Percentiles rank a stretch among this genome's conserved stretches.
phyloP scores from a whole-genome alignment of 1,140 invertebrate genomes.

The Tyrophagus putrescentiae region DNA sequence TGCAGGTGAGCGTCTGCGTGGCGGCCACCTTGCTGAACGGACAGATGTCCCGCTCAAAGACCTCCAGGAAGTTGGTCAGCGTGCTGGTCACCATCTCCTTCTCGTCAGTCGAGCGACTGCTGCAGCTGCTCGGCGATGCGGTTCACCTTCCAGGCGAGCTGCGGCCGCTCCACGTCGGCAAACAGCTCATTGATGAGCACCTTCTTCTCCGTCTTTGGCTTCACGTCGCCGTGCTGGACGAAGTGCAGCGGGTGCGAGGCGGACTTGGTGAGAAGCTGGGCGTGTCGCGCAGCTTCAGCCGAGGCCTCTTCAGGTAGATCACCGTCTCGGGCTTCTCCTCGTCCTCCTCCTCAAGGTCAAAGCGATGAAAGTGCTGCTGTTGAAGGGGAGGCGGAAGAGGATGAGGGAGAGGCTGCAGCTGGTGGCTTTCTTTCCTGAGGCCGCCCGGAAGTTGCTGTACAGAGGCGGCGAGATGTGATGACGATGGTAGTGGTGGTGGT shows the following conservation, averaged over 20 bases:
- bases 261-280: slow-evolving; percentile 16
- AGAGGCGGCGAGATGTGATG: neutral
- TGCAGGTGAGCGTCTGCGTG: neutral
- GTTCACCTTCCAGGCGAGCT: slow-evolving; percentile 89
- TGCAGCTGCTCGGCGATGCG: slow-evolving; percentile 82
- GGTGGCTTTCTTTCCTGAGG: neutral
- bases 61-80: slow-evolving; percentile 21
- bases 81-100: slow-evolving; percentile 14
- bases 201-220: slow-evolving; percentile 62
- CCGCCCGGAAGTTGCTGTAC: slow-evolving; percentile 2
- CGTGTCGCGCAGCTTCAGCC: slow-evolving; percentile 9
- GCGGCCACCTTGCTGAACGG: neutral
- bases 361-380: slow-evolving; percentile 23
- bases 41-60: slow-evolving; percentile 20
- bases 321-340: neutral
- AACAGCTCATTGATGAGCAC: slow-evolving; percentile 72
- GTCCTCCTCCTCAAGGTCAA: slow-evolving; percentile 38
- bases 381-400: neutral
- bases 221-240: slow-evolving; percentile 66
- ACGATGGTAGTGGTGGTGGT: neutral
- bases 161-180: slow-evolving; percentile 69
- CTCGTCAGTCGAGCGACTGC: slow-evolving; percentile 50
- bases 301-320: slow-evolving; percentile 12
- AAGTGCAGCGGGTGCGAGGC: slow-evolving; percentile 60
- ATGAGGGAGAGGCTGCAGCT: neutral